Evolutionary conservation across 2,797 vertebrate genomes (phyloP), one percentile per base, ranked within the genome.

Genomic region (Pelodytes ibericus): DNA sequence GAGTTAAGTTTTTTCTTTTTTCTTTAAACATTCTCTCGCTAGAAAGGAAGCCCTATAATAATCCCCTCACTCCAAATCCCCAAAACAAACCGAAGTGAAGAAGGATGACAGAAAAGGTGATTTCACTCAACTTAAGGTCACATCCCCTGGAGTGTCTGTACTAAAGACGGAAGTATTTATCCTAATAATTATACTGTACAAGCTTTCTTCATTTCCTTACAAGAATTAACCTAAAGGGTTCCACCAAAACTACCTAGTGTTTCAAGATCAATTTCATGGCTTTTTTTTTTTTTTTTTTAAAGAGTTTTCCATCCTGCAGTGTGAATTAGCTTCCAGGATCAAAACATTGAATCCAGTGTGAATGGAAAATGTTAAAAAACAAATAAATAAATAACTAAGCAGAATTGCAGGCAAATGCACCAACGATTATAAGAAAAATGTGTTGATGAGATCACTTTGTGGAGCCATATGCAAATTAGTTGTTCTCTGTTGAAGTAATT

Each of bases 91-190:
- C 56, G 53, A 44, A 39, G 47, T 51, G 29, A 36, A 9, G 15
- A 3, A 11, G n/a, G 27, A 31, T 31, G 29, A 61, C 41, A 29
- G 22, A 70, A 13, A 20, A 31, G 26, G 20, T 41, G 6, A 15
- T 24, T 11, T 29, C 31, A 18, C 7, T 27, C 22, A 47, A 3
- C 16, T 2, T 29, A 31, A 61, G 64, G 64, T 61, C 53, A 75
- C 51, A 15, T 74, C 18, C 56, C 64, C 73, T 39, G 73, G 41
- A 65, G 60, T 22, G 39, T 62, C 30, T 62, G 29, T 18, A 39
- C 39, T 15, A 31, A 67, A 44, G 51, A n/a, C 39, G 71, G 72
- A 74, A 74, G 73, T 59, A 60, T 60, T 68, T 33, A 75, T 49
- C 73, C 31, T 68, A 20, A 51, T 51, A 26, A 29, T 20, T 16